phyloP scores from a whole-genome alignment of 2,888 invertebrate species.

The Craniophora ligustri region DNA sequence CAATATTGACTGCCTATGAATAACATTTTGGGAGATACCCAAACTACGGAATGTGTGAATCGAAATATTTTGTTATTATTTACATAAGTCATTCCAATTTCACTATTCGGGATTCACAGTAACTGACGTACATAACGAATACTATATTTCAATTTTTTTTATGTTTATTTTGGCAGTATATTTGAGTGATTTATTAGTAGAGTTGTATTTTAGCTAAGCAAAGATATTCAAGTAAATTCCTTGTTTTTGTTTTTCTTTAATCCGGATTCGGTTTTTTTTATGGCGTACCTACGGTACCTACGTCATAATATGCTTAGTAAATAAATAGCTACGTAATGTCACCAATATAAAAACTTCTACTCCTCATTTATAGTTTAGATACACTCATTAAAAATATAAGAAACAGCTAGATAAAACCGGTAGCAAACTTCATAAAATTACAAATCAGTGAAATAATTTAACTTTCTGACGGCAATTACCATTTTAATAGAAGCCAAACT shows the following conservation, averaged over 20 bases:
- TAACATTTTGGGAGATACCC: slow-evolving; percentile 11
- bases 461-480: slow-evolving; percentile 49
- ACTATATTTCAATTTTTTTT: neutral
- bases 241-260: too few species aligned
- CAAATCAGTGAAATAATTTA: slow-evolving; percentile 48
- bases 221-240: too few species aligned
- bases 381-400: slow-evolving; percentile 38
- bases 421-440: slow-evolving; percentile 33
- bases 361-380: too few species aligned
- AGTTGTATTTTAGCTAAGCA: too few species aligned
- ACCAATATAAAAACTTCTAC: too few species aligned
- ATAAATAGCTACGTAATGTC: too few species aligned
- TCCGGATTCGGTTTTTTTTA: too few species aligned
- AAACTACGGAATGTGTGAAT: slow-evolving; percentile 9
- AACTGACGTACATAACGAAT: neutral
- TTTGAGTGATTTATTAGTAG: too few species aligned
- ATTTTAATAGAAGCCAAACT: slow-evolving; percentile 37
- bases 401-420: slow-evolving; percentile 15
- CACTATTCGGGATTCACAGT: neutral
- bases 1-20: slow-evolving; percentile 16
- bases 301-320: too few species aligned
- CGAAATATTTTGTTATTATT: slow-evolving; percentile 1
- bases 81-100: neutral
- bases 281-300: too few species aligned
- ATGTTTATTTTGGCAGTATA: too few species aligned